Conservation (phyloP, 2,888 invertebrate species). For the Lasioglossum malachurum region DNA sequence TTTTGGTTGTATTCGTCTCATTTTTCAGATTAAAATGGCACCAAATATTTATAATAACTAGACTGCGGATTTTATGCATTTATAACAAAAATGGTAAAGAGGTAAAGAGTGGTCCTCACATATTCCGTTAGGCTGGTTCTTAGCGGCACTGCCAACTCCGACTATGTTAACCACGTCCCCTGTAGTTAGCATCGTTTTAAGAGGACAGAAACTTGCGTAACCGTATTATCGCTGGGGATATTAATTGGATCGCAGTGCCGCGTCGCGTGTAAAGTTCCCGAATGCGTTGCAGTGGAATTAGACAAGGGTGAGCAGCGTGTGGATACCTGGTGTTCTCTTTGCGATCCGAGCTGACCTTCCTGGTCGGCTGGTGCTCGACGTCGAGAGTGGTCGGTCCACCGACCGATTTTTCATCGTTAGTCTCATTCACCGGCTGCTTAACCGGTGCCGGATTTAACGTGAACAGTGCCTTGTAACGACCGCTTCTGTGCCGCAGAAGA, state of each 20-base stretch:
- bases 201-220: constrained; percentile 31
- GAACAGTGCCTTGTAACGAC: constrained; percentile 76
- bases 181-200: constrained; percentile 28
- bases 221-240: constrained; percentile 29
- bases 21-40: too few relatives aligned
- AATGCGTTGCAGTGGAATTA: constrained; percentile 4
- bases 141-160: not conserved
- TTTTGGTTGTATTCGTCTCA: too few relatives aligned
- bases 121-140: not conserved
- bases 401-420: constrained; percentile 36
- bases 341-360: not conserved
- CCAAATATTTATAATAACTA: too few relatives aligned
- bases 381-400: not conserved
- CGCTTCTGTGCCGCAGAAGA: constrained; percentile 72
- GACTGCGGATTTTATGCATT: too few relatives aligned
- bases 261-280: constrained; percentile 11
- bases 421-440: constrained; percentile 33
- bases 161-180: not conserved
- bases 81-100: too few relatives aligned
- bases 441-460: constrained; percentile 60
- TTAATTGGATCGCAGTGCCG: constrained; percentile 35
- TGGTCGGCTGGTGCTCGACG: not conserved
- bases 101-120: too few relatives aligned
- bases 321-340: constrained; percentile 22
- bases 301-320: not conserved